Percentiles rank a stretch among this genome's conserved stretches.
Evolutionary conservation across 2,113 vertebrate genomes (phyloP).

Genomic region (Struthidea cinerea): DNA sequence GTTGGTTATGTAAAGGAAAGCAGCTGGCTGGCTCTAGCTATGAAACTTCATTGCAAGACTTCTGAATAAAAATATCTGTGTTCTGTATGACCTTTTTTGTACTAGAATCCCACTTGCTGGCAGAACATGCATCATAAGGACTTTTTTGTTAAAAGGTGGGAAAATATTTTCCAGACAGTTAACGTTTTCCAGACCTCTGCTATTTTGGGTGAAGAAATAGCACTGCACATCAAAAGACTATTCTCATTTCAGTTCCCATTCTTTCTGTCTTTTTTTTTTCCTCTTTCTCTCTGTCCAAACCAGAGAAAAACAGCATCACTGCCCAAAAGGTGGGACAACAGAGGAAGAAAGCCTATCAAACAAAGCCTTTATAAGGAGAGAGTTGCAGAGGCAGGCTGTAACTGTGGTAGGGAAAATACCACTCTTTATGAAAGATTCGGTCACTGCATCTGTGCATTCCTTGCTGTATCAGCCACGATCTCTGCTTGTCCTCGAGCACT

Average conservation of each 20-base stretch:
- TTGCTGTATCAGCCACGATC: background rate
- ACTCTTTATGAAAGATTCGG: background rate
- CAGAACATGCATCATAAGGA: slow-evolving; percentile 1
- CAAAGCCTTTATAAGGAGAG: background rate
- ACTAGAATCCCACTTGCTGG: background rate
- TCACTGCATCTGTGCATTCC: background rate
- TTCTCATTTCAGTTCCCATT: background rate
- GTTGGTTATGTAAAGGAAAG: background rate
- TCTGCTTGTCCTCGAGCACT: accelerated
- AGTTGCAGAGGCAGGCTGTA: background rate
- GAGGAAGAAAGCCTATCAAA: background rate
- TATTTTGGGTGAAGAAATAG: slow-evolving; percentile 30
- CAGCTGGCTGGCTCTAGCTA: background rate
- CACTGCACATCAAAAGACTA: background rate
- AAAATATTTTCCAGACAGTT: slow-evolving; percentile 35
- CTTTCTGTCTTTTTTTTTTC: background rate
- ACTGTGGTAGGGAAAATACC: background rate
- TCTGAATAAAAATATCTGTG: background rate
- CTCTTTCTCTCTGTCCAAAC: background rate
- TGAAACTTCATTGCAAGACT: background rate
- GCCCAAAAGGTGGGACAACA: accelerated
- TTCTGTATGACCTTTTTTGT: background rate
- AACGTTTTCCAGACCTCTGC: slow-evolving; percentile 23
- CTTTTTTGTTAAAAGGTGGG: background rate
- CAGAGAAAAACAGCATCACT: background rate